Evolutionary conservation across 2,888 invertebrate genomes (phyloP), one percentile per base, ranked within the genome.

Genomic region (Masnerella sp.): DNA sequence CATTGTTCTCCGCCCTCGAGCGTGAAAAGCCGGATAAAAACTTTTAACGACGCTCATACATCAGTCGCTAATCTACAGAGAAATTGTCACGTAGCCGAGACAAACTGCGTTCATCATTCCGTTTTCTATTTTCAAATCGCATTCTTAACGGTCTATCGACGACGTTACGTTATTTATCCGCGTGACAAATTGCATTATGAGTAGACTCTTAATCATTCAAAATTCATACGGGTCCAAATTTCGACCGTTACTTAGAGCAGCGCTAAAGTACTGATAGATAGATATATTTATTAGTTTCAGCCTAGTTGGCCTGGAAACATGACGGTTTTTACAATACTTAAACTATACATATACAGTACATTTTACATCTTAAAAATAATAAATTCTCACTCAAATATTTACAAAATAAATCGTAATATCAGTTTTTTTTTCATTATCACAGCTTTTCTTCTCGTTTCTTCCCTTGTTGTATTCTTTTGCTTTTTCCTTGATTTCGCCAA

Each of bases 81-180:
- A 49, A 58, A 70, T 59, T 72, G 59, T 59, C 36, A 4, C 12
- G n/a, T n/a, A n/a, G n/a, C n/a, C n/a, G n/a, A n/a, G n/a, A n/a
- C n/a, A n/a, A n/a, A n/a, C n/a, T n/a, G n/a, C 1, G 7, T 20
- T 38, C 36, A 42, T 36, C 11, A 25, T 61, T 49, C 36, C 36
- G 17, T 15, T 47, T 8, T 47, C 45, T 61, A 71, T 64, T 58
- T 58, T 51, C 51, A 18, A 52, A 34, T 45, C 11, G 17, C 58
- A 42, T 45, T 34, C 42, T 61, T 18, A 32, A 45, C 34, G 32
- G 67, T 56, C 47, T 40, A 65, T 65, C 18, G 51, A 42, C 36
- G 40, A 61, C 11, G 28, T 17, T 28, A 12, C 34, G 7, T 25
- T 20, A 34, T 42, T 54, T 25, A 4, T 64, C 18, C n/a, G 2